Conservation (phyloP, 2,113 vertebrate species). For the Triplophysa tibetana region DNA sequence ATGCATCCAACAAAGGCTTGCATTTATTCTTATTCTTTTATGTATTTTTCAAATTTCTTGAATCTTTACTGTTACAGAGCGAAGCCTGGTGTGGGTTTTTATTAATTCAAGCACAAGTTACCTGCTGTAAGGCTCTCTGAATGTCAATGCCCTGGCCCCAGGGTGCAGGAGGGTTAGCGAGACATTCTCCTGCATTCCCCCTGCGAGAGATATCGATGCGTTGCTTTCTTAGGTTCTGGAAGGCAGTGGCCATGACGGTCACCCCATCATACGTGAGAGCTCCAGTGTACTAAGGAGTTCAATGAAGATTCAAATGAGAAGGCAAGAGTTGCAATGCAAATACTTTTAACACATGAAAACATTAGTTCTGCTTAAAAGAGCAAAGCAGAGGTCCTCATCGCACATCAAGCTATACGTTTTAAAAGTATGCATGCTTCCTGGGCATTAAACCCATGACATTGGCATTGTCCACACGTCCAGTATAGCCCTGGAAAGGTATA, state of each 20-base stretch:
- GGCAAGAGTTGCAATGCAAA: too few species aligned
- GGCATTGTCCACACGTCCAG: too few species aligned
- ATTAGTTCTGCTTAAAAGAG: background rate
- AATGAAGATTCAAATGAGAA: background rate
- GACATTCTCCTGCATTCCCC: conserved; percentile 93
- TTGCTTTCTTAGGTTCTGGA: conserved; percentile 91
- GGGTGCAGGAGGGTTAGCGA: conserved; percentile 94
- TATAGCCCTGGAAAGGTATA: too few species aligned
- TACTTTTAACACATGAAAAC: too few species aligned
- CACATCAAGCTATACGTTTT: background rate
- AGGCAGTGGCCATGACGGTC: conserved; percentile 90
- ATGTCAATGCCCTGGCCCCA: conserved; percentile 99
- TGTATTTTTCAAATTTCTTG: too few species aligned
- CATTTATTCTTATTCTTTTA: too few species aligned
- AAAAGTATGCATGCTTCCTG: background rate
- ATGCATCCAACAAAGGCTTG: background rate
- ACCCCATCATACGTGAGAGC: conserved; percentile 95
- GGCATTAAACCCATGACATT: background rate
- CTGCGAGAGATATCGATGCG: conserved; percentile 95
- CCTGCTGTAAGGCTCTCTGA: conserved; percentile 96
- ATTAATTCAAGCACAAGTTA: conserved; percentile 50
- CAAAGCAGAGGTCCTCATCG: background rate
- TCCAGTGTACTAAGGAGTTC: conserved; percentile 85
- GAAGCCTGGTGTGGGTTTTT: background rate
- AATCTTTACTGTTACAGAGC: too few species aligned